phyloP scores from a whole-genome alignment of 2,888 invertebrate species.

The Dryobota labecula region DNA sequence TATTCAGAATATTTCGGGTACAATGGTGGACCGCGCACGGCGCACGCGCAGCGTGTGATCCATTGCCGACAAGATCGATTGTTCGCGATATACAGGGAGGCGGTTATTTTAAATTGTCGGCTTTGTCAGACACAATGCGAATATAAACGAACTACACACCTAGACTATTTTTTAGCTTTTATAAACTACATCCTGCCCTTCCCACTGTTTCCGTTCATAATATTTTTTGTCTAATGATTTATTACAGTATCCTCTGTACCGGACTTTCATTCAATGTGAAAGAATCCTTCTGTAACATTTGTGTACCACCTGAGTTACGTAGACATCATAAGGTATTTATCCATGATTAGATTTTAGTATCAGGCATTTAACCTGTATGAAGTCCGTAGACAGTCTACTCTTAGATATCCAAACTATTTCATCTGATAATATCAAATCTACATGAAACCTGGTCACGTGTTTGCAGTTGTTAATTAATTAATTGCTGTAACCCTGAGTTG shows the following conservation, averaged over 20 bases:
- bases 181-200: constrained; percentile 84
- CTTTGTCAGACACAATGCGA: constrained; percentile 82
- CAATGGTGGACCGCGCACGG: constrained; percentile 82
- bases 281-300: constrained; percentile 27
- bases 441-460: constrained; percentile 39
- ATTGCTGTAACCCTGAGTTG: constrained; percentile 51
- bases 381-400: constrained; percentile 5
- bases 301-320: constrained; percentile 29
- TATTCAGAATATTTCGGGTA: constrained; percentile 85
- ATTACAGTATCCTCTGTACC: constrained; percentile 54
- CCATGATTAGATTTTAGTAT: constrained; percentile 13
- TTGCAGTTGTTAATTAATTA: constrained; percentile 64
- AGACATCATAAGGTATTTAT: constrained; percentile 7
- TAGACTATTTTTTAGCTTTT: constrained; percentile 80
- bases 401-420: constrained; percentile 30
- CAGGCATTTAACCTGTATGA: constrained; percentile 24
- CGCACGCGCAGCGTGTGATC: constrained; percentile 89
- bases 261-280: constrained; percentile 16
- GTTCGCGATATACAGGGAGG: constrained; percentile 83
- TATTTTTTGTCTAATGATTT: constrained; percentile 71
- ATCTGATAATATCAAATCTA: constrained; percentile 29
- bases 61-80: constrained; percentile 82
- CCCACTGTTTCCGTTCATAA: constrained; percentile 76
- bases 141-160: constrained; percentile 83
- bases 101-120: constrained; percentile 84